Base-by-base conservation (phyloP, 2,113 vertebrate species). In the Furnarius figulus region DNA sequence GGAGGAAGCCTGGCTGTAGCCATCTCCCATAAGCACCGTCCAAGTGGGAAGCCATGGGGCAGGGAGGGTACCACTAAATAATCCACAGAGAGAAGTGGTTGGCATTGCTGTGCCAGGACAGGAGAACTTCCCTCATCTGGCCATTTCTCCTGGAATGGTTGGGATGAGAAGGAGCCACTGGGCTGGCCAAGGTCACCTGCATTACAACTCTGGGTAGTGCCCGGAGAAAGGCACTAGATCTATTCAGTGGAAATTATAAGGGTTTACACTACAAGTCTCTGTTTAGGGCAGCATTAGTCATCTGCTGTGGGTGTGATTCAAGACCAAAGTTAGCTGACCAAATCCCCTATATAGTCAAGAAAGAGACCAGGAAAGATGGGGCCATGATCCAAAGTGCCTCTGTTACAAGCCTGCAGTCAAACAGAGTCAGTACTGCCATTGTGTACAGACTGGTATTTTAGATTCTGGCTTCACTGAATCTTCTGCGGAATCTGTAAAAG, bases 281-380 rank as follows among this genome's bases (percentile, higher is more conserved):
- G 35, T 95, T 81, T 78, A 93, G 89, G 65, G 52, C 89, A 95
- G 83, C 5, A 2, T 96, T 95, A 97, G 80, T 97, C 95, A 96
- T 92, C 80, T 67, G 77, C 73, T 78, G 93, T 95, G 94, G 94
- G 94, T 87, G 89, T 97, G 89, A 95, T 71, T 81, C 80, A 59
- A 86, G 89, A n/a, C 93, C 95, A 91, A 84, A 95, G 70, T 92
- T 90, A 97, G 84, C 93, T 95, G 91, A 93, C 94, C 96, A 96
- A 84, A 85, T 75, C 93, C 95, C 95, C 96, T 93, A 86, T 95
- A 95, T 95, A 96, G 90, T 84, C 90, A 95, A 87, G 83, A 93
- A 81, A 59, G 44, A 88, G 90, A 92, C 86, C 86, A 74, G 71
- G 74, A 82, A 63, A 67, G 82, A 30, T 10, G 12, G 59, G 85